Base-by-base conservation (phyloP, 2,888 invertebrate genomes). In the Pristionchus japonicus region DNA sequence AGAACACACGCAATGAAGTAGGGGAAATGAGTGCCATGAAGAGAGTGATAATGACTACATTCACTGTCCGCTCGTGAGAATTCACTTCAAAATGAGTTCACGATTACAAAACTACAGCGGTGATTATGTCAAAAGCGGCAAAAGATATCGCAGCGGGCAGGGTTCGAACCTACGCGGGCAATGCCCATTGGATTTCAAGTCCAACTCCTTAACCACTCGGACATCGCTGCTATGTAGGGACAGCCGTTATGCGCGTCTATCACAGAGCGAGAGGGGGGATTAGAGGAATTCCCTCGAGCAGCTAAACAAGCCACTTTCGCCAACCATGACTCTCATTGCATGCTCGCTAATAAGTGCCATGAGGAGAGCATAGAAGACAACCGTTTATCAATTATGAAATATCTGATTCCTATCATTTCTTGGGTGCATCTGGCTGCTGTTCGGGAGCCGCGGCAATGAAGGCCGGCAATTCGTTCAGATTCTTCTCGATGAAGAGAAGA, bases 151-250 rank as follows among this genome's bases (percentile, higher is more conserved):
- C 93, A 91, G 91, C 94, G 94, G 96, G 96, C 96, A 96, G 96
- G 96, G 96, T 96, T 96, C 96, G 96, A 96, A 96, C 96, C 96
- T 96, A 95, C 95, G 96, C 96, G 96, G 96, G 96, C 95, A 96
- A 93, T 95, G 95, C 96, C 96, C 96, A 96, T 96, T 96, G 95
- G 96, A 96, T 96, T 96, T 96, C 96, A 95, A 96, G 96, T 96
- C 96, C 95, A 95, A 96, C 96, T 95, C 96, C 95, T 96, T 96
- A 96, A 96, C 96, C 96, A 96, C 96, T 96, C 96, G 90, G 90
- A 90, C 90, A 90, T 90, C 90, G 88, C 86, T 88, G 90, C 89
- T 74, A 61, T 74, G 3, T 1, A 23, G 23, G 23, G 57, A 3
- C 23, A 2, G 57, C 57, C 0, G 23, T 23, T 57, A n/a, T 57